phyloP scores from a whole-genome alignment of 2,797 vertebrate genomes.

The Atherinosoma microstoma region DNA sequence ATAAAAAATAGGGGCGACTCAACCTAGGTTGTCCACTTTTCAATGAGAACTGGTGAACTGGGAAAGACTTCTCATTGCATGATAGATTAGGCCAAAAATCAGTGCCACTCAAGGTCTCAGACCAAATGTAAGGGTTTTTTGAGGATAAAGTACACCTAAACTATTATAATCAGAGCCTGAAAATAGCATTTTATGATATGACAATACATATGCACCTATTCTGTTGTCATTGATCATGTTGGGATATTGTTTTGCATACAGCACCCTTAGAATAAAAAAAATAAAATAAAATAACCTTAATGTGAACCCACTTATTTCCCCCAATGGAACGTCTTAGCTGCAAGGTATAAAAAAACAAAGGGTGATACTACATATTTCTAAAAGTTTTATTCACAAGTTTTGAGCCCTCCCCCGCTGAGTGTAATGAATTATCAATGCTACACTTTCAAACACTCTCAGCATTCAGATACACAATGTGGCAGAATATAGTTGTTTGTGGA shows the following conservation, averaged over 20 bases:
- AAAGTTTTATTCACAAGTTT: conserved; percentile 70
- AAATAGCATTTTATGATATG: no score
- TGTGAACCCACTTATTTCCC: conserved; percentile 13
- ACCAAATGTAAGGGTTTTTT: neutral
- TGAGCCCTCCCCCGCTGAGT: conserved; percentile 45
- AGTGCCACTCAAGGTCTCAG: neutral
- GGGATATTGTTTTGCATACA: no score
- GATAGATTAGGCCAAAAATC: neutral
- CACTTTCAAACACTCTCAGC: conserved; percentile 51
- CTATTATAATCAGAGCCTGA: neutral
- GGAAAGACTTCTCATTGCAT: neutral
- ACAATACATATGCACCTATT: no score
- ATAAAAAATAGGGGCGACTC: neutral
- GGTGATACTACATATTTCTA: conserved; percentile 42
- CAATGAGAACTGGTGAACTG: neutral
- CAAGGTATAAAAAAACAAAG: conserved; percentile 27
- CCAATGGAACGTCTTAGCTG: conserved; percentile 19
- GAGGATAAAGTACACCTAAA: neutral
- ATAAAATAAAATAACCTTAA: neutral
- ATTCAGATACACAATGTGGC: conserved; percentile 34
- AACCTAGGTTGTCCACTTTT: neutral
- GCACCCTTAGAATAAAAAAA: no score
- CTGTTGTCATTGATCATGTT: no score
- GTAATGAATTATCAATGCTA: conserved; percentile 73
- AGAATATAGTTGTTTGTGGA: conserved; percentile 36